These are phyloP conservation scores for Helogale parvula DNA, from an alignment of 2,113 vertebrate genomes.

Conservation along the genomic window DNA sequence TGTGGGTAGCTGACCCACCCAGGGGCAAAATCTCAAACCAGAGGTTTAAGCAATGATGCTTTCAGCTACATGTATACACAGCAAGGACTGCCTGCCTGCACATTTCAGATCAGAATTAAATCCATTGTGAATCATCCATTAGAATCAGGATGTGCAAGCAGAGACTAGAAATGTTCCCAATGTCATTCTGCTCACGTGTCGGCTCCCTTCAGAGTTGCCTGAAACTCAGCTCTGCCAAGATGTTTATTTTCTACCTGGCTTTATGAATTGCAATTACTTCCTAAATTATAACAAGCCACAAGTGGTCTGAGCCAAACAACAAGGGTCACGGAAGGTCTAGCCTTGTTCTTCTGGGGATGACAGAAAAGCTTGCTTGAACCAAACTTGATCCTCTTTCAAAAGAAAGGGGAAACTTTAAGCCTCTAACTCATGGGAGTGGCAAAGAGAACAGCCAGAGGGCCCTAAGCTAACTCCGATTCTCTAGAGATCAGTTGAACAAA, in stretches of 20 bases:
- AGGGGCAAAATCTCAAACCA: not conserved
- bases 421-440: slow-evolving; percentile 66
- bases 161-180: slow-evolving; percentile 68
- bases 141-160: slow-evolving; percentile 50
- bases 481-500: slow-evolving; percentile 64
- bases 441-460: slow-evolving; percentile 69
- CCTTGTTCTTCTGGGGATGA: not conserved
- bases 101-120: slow-evolving; percentile 63
- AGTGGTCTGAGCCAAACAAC: slow-evolving; percentile 50
- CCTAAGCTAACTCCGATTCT: slow-evolving; percentile 50
- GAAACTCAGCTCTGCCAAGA: slow-evolving; percentile 44
- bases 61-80: not conserved
- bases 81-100: slow-evolving; percentile 44
- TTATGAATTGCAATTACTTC: slow-evolving; percentile 68
- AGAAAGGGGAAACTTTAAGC: slow-evolving; percentile 68
- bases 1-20: not conserved
- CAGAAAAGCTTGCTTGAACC: slow-evolving; percentile 60
- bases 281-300: slow-evolving; percentile 65
- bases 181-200: slow-evolving; percentile 49
- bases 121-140: slow-evolving; percentile 62
- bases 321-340: slow-evolving; percentile 63
- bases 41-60: not conserved
- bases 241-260: slow-evolving; percentile 66
- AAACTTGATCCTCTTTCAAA: slow-evolving; percentile 71
- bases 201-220: slow-evolving; percentile 36